phyloP scores from a whole-genome alignment of 2,797 vertebrate species.

The Aplochiton taeniatus region DNA sequence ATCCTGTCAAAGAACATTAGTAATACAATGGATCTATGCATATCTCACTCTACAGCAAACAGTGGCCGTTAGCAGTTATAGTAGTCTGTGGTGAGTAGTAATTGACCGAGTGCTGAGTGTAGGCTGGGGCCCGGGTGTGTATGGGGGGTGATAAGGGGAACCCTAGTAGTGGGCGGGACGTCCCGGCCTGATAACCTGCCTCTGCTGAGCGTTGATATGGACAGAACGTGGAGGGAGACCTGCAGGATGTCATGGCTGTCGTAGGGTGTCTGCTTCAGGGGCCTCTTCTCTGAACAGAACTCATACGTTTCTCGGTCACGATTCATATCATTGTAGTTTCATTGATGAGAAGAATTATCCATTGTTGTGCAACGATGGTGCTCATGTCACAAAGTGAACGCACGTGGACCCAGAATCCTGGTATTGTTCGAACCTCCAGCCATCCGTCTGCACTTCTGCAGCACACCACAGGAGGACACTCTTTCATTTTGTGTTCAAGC shows the following conservation, averaged over 20 bases:
- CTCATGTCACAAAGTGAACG: too few species aligned
- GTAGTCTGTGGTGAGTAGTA: constrained; percentile 14
- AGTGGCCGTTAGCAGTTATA: constrained; percentile 11
- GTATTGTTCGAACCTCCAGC: not conserved
- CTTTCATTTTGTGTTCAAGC: not conserved
- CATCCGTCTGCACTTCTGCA: not conserved
- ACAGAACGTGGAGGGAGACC: constrained; percentile 28
- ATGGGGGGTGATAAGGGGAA: constrained; percentile 72
- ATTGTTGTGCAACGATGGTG: too few species aligned
- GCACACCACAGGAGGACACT: constrained; percentile 10
- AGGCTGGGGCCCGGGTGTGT: constrained; percentile 53
- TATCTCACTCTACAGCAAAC: too few species aligned
- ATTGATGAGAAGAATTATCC: too few species aligned
- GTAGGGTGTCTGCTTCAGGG: constrained; percentile 21
- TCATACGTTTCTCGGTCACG: too few species aligned
- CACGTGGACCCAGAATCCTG: not conserved
- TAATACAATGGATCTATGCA: too few species aligned
- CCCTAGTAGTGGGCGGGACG: constrained; percentile 74
- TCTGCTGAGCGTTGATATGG: constrained; percentile 74
- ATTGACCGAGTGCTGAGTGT: constrained; percentile 24
- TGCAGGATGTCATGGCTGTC: constrained; percentile 40
- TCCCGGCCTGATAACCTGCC: constrained; percentile 67
- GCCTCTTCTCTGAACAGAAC: constrained; percentile 45
- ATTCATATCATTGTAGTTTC: too few species aligned
- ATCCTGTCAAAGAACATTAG: too few species aligned